phyloP scores from a whole-genome alignment of 2,888 invertebrate genomes.

The Leptinotarsa haldemani region DNA sequence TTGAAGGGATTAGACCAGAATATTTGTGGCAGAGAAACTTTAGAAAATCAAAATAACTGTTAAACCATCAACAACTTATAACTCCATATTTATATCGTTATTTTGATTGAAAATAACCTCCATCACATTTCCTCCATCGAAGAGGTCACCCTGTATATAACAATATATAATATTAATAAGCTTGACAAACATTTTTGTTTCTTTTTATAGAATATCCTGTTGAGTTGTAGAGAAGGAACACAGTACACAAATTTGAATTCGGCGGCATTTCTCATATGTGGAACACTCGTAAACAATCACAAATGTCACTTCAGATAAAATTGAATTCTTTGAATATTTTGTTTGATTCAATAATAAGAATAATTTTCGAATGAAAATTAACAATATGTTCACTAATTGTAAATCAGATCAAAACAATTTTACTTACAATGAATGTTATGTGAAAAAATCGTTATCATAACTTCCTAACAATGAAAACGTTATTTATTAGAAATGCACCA shows the following conservation, averaged over 20 bases:
- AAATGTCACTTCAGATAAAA: slow-evolving; percentile 52
- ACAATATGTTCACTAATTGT: slow-evolving; percentile 22
- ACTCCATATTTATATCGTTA: too few relatives aligned
- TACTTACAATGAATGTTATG: slow-evolving; percentile 21
- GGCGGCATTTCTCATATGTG: slow-evolving; percentile 57
- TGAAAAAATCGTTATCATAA: slow-evolving; percentile 55
- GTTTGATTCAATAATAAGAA: slow-evolving; percentile 13
- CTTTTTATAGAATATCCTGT: neutral
- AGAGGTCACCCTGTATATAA: too few relatives aligned
- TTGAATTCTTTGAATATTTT: slow-evolving; percentile 19
- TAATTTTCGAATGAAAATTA: slow-evolving; percentile 21
- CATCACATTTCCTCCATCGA: too few relatives aligned
- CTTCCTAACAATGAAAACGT: slow-evolving; percentile 34
- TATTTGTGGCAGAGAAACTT: too few relatives aligned
- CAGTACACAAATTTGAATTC: slow-evolving; percentile 51
- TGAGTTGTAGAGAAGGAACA: slow-evolving; percentile 1
- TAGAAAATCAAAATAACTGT: too few relatives aligned
- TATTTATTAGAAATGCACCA: slow-evolving; percentile 46
- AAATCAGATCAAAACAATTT: slow-evolving; percentile 27
- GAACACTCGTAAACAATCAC: slow-evolving; percentile 62
- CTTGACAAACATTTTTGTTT: neutral
- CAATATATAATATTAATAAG: too few relatives aligned
- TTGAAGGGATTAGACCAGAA: too few relatives aligned
- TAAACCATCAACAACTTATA: too few relatives aligned
- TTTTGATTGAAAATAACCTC: too few relatives aligned